A percentile compares a stretch with the other conserved stretches of the same genome.
Conservation (phyloP, 2,113 vertebrate genomes). For the Micronycteris hirsuta region DNA sequence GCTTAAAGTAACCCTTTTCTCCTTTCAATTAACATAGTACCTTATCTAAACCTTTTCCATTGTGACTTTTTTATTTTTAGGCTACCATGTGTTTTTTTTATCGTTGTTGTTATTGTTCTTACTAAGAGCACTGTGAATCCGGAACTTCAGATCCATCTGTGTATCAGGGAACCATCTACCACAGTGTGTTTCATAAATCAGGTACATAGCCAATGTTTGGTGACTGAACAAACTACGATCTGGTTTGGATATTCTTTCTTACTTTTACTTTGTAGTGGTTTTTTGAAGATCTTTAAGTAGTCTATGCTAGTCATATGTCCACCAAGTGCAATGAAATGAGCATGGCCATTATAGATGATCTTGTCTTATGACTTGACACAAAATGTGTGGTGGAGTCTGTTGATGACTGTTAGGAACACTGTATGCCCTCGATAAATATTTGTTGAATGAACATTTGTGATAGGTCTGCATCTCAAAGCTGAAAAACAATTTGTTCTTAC, state of each 20-base stretch:
- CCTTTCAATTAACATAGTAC: neutral
- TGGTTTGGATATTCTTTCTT: neutral
- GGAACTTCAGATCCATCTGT: neutral
- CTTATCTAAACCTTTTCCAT: neutral
- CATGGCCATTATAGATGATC: neutral
- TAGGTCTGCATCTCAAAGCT: neutral
- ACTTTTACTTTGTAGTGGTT: neutral
- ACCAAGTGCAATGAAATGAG: neutral
- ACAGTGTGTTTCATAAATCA: neutral
- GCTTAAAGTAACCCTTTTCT: neutral
- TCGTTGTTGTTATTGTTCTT: neutral
- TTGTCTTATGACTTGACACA: neutral
- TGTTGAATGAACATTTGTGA: slow-evolving; percentile 39
- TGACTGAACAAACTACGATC: neutral
- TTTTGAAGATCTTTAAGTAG: neutral
- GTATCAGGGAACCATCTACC: neutral
- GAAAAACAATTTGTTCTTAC: slow-evolving; percentile 26
- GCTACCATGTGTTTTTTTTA: neutral
- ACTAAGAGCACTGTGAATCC: neutral
- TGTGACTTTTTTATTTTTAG: neutral
- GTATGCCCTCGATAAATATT: slow-evolving; percentile 20
- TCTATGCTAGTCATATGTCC: neutral
- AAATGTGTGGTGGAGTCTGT: neutral
- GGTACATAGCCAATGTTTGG: neutral
- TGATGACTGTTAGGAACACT: neutral